Evolutionary conservation across 1,140 invertebrate genomes (phyloP), one percentile per base, ranked within the genome.

Genomic region (Drosophila nigromelanica): DNA sequence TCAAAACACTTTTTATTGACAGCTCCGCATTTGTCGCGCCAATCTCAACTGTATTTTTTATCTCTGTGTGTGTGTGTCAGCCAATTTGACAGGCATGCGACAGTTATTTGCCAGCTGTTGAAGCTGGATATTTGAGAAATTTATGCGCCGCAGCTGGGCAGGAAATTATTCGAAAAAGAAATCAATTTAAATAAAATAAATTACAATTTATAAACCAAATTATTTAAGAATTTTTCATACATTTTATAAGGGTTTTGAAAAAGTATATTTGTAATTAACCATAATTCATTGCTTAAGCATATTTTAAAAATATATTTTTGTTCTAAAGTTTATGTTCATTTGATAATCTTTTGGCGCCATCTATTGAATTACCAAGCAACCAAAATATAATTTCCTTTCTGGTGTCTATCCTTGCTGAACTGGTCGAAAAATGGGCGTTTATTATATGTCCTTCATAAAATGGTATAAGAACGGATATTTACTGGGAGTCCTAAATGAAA

Each of bases 1-100:
- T 80, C 68, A 69, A 71, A 76, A 73, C 73, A 70, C 60, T 73
- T 77, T 58, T 70, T 64, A 67, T 80, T 77, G 77, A 80, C 74
- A 74, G 61, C 43, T 54, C 24, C 18, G 48, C 14, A 61, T 73
- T 76, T 66, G 68, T 76, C 60, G 27, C 24, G 54, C 12, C 50
- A 35, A n/a, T 61, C 30, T 27, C 39, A 47, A 18, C 11, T 15
- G 18, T 18, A 24, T 42, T 18, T 12, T 21, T 15, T 3, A 27
- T 54, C 10, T 43, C 15, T 61, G 18, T 14, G 7, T 24, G 12
- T 35, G 14, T 12, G 27, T 59, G 35, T 60, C 24, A 52, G 62
- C 30, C 55, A 74, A 74, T 66, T 70, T 73, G 64, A 73, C 51
- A 79, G 45, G 18, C 35, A 45, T 21, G 63, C 69, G 70, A 77